Evolutionary conservation across 2,888 invertebrate species (phyloP), one percentile per base, ranked within the genome.

Genomic region (Oscheius sp.): DNA sequence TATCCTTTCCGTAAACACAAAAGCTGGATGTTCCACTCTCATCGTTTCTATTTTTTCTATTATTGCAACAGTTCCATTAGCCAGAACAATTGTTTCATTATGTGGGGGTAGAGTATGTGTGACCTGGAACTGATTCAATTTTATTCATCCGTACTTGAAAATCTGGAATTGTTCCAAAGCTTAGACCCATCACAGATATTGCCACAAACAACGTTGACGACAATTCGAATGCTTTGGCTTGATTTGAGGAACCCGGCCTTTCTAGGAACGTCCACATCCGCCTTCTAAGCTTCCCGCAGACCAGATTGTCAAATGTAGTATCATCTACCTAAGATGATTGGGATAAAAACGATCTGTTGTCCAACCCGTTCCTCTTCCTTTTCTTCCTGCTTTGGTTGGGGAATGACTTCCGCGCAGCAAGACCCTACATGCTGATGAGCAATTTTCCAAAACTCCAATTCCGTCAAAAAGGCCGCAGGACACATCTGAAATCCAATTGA

Each of bases 221-320:
- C 8, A 85, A 69, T 57, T 85, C 85, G 68, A 85, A 85, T 1
- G 82, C 80, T 71, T 83, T 83, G 26, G 82, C 82, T 63, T 82
- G 80, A 70, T 80, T 74, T 44, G 78, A 77, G 30, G 67, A 67
- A 0, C 75, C 74, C 24, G 78, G 76, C 36, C 78, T 47, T 67
- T 85, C 85, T 30, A 85, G 68, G 68, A 84, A 85, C 8, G 83
- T 85, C 85, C 85, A 85, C 85, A 85, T 85, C 50, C 85, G 62
- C 56, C 85, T 56, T 32, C 85, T 63, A 66, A 85, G 56, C 51
- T 82, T 80, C 28, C 85, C 85, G 47, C 76, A 83, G 68, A 78
- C 71, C 9, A 85, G 65, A 24, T 85, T 85, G 61, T 85, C 85
- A 63, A 85, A 85, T n/a, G 85, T 85, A 36, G 68, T 79, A 67